Percentiles rank a stretch among this genome's conserved stretches.
Conservation (phyloP, 2,113 vertebrate species). For the Coryphaenoides rupestris region DNA sequence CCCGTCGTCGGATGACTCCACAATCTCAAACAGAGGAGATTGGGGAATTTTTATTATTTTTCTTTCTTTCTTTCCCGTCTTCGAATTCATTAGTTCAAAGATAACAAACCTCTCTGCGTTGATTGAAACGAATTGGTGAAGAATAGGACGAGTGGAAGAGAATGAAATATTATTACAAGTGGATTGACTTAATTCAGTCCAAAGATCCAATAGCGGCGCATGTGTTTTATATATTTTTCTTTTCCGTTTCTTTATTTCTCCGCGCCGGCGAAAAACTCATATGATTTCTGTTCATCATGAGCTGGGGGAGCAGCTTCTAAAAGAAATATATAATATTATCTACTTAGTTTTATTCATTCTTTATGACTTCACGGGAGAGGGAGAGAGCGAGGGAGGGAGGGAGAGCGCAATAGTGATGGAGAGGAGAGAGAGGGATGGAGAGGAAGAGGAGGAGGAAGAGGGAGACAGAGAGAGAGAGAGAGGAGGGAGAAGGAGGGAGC, state of each 20-base stretch:
- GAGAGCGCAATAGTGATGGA: constrained; percentile 47
- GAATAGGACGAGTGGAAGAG: neutral
- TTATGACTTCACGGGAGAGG: constrained; percentile 4
- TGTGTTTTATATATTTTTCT: no score
- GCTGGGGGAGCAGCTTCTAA: no score
- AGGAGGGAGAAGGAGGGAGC: neutral
- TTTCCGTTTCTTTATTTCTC: no score
- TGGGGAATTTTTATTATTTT: neutral
- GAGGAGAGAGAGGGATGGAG: constrained; percentile 13
- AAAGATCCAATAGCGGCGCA: no score
- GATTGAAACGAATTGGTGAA: neutral
- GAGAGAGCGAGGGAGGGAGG: constrained; percentile 21
- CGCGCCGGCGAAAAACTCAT: no score
- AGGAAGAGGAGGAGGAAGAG: constrained; percentile 40
- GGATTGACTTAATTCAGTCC: no score
- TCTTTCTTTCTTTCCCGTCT: neutral
- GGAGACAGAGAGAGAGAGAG: no score
- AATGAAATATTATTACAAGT: no score
- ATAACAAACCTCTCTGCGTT: neutral
- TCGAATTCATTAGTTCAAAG: neutral
- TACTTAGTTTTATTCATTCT: no score
- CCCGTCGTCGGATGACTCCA: neutral
- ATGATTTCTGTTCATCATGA: no score
- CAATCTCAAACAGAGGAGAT: neutral
- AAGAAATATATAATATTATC: no score